Evolutionary conservation across 1,140 invertebrate genomes (phyloP).

Genomic region (Yoshiicerus persimilis): DNA sequence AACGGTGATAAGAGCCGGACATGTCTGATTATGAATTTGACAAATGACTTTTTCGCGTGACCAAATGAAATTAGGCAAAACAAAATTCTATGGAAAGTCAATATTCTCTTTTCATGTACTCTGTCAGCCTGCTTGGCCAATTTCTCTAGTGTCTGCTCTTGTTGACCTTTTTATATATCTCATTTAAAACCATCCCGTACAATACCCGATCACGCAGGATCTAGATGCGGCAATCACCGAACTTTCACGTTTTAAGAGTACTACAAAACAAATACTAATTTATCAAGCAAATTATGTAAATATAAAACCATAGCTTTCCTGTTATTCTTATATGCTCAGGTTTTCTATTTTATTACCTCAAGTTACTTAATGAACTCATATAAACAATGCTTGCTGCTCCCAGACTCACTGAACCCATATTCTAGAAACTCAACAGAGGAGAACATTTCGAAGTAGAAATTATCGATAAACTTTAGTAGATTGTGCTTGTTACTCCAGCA

Average conservation of each 20-base stretch:
- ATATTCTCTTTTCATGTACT: neutral
- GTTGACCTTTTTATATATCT: neutral
- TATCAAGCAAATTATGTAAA: no score
- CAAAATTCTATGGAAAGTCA: neutral
- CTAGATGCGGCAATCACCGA: no score
- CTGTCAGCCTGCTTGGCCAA: neutral
- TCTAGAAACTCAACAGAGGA: no score
- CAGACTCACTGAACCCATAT: no score
- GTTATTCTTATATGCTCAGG: no score
- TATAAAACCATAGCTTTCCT: no score
- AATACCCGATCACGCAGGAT: no score
- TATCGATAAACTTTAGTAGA: no score
- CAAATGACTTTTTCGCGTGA: slow-evolving; percentile 35
- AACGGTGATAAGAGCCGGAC: slow-evolving; percentile 14
- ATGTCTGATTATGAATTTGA: slow-evolving; percentile 36
- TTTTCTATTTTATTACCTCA: neutral
- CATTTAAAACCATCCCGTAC: neutral
- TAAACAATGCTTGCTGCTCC: neutral
- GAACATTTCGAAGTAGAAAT: no score
- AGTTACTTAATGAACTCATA: neutral
- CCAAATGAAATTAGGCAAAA: slow-evolving; percentile 22
- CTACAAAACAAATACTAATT: no score
- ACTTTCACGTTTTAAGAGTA: neutral
- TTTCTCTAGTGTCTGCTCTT: neutral
- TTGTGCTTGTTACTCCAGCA: no score